A percentile compares a stretch with the other conserved stretches of the same genome.
Conservation (phyloP, 1,140 invertebrate species). For the Leptopilina boulardi region DNA sequence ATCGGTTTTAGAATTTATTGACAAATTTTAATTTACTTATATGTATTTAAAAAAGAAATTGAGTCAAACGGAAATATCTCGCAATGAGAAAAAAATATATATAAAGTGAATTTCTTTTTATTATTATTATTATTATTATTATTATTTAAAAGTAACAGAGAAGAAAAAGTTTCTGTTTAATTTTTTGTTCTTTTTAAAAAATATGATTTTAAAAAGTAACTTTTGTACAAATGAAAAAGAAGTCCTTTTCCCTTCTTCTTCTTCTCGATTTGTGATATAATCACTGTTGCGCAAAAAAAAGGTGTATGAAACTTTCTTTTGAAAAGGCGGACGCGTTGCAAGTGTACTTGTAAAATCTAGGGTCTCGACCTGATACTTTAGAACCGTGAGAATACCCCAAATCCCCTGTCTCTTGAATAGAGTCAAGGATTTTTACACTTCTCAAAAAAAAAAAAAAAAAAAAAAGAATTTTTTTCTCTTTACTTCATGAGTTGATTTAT, state of each 20-base stretch:
- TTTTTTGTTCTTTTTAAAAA: not conserved
- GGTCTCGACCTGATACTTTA: slow-evolving; percentile 33
- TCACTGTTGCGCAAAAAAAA: slow-evolving; percentile 20
- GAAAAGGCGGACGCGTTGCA: slow-evolving; percentile 22
- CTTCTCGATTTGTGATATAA: slow-evolving; percentile 11
- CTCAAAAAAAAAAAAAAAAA: not conserved
- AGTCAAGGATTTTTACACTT: slow-evolving; percentile 25
- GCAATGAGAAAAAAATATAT: too few species aligned
- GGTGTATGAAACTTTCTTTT: slow-evolving; percentile 19
- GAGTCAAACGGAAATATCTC: too few species aligned
- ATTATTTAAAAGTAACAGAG: too few species aligned
- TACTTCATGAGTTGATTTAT: not conserved
- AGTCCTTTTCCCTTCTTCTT: not conserved
- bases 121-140: too few species aligned
- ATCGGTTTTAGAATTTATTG: too few species aligned
- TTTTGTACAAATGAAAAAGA: not conserved
- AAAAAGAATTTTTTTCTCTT: not conserved
- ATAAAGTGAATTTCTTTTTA: too few species aligned
- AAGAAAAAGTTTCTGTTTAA: too few species aligned
- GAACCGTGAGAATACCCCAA: slow-evolving; percentile 28
- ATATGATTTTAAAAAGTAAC: slow-evolving; percentile 5
- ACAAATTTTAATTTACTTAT: too few species aligned
- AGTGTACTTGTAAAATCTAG: slow-evolving; percentile 28
- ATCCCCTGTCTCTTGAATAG: slow-evolving; percentile 22
- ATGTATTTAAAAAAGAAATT: too few species aligned